A percentile compares a stretch with the other conserved stretches of the same genome.
phyloP scores from a whole-genome alignment of 1,140 invertebrate species.

The Mycetomoellerius zeteki region DNA sequence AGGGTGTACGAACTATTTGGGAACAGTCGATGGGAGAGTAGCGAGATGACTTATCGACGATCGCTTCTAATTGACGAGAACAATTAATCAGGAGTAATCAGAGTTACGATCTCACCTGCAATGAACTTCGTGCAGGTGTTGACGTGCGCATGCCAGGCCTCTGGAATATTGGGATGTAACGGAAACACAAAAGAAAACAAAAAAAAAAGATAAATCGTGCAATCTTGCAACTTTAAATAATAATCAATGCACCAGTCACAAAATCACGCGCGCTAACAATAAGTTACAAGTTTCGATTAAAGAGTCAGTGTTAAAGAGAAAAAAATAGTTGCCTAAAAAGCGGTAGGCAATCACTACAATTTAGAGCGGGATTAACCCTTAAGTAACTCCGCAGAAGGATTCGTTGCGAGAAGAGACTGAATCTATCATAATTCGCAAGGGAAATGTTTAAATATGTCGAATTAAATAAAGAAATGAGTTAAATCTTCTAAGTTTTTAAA shows the following conservation, averaged over 20 bases:
- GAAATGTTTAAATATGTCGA: not conserved
- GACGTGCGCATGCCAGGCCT: conserved; percentile 80
- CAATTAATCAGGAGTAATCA: conserved; percentile 57
- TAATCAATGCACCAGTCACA: conserved; percentile 27
- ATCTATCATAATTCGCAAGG: not conserved
- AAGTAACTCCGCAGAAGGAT: not conserved
- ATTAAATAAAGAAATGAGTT: not conserved
- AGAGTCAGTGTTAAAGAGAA: not conserved
- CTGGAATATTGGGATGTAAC: conserved; percentile 82
- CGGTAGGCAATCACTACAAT: not conserved
- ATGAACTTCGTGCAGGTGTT: conserved; percentile 81
- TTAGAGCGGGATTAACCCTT: conserved; percentile 15
- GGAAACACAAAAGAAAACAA: conserved; percentile 66
- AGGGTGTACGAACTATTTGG: conserved; percentile 8
- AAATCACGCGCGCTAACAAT: conserved; percentile 4
- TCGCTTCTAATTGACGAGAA: conserved; percentile 22
- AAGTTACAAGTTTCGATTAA: conserved; percentile 2
- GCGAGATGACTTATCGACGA: not conserved
- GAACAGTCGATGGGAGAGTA: not conserved
- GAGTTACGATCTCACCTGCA: conserved; percentile 84
- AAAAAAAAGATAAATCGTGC: conserved; percentile 25
- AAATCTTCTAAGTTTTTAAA: not conserved
- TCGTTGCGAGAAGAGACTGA: not conserved
- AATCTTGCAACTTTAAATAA: not conserved
- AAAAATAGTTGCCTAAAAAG: conserved; percentile 31